These are phyloP conservation scores for Adelognathus sp. DNA, from an alignment of 2,888 invertebrate species.

Conservation along the genomic window DNA sequence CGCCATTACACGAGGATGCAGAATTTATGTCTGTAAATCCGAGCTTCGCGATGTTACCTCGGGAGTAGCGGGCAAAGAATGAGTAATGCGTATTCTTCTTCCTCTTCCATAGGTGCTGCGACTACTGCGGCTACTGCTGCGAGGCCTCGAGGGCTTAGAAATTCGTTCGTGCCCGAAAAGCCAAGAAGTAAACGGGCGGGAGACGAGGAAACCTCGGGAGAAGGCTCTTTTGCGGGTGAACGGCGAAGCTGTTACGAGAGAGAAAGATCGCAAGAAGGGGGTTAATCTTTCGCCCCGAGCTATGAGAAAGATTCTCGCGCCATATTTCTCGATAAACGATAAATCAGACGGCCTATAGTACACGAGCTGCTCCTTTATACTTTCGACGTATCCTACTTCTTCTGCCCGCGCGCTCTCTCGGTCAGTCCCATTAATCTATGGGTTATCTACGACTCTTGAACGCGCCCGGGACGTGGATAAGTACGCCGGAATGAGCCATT, in stretches of 20 bases:
- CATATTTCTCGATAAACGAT: constrained; percentile 81
- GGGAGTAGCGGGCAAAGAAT: constrained; percentile 17
- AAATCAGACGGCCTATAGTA: constrained; percentile 76
- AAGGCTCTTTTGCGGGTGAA: constrained; percentile 22
- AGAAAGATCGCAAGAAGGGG: constrained; percentile 64
- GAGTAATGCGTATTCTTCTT: constrained; percentile 38
- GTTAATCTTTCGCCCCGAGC: constrained; percentile 75
- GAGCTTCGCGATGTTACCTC: constrained; percentile 12
- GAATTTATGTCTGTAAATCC: constrained; percentile 34
- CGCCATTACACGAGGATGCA: not conserved
- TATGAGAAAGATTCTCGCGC: constrained; percentile 69
- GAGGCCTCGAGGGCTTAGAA: constrained; percentile 32
- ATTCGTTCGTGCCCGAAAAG: constrained; percentile 17
- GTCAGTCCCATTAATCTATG: constrained; percentile 79
- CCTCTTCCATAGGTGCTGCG: not conserved
- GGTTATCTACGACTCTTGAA: constrained; percentile 77
- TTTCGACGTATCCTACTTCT: constrained; percentile 56
- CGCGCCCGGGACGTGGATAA: constrained; percentile 77
- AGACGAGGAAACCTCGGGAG: constrained; percentile 33
- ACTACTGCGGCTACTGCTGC: not conserved
- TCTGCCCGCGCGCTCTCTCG: constrained; percentile 59
- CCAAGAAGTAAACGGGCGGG: constrained; percentile 12
- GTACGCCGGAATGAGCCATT: constrained; percentile 81
- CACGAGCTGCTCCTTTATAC: constrained; percentile 56
- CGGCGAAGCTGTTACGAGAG: constrained; percentile 9